These are phyloP conservation scores for Drosophila helvetica DNA, from an alignment of 2,888 invertebrate genomes.

Conservation along the genomic window DNA sequence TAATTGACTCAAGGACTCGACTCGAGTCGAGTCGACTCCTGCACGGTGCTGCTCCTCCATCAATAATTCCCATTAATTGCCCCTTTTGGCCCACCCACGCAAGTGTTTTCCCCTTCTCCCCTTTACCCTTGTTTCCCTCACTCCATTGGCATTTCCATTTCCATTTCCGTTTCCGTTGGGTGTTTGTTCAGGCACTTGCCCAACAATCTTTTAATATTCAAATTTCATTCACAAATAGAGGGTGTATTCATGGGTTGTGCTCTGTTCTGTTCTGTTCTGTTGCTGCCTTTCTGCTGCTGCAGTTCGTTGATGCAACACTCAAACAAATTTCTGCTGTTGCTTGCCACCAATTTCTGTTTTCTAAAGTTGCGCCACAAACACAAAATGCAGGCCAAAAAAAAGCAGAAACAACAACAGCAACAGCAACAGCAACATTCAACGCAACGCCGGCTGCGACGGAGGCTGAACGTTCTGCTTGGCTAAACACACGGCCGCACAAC, in stretches of 20 bases:
- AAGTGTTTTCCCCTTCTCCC: constrained; percentile 7
- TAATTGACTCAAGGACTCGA: constrained; percentile 36
- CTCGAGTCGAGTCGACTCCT: constrained; percentile 8
- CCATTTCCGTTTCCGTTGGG: constrained; percentile 62
- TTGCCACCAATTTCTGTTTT: constrained; percentile 51
- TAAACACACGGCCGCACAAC: constrained; percentile 43
- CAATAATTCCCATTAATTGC: constrained; percentile 46
- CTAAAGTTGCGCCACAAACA: constrained; percentile 47
- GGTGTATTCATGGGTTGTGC: not conserved
- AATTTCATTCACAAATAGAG: constrained; percentile 57
- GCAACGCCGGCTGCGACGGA: constrained; percentile 35
- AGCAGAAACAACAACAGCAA: too few species aligned
- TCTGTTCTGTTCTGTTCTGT: not conserved
- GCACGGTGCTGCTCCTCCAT: constrained; percentile 7
- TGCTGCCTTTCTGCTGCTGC: constrained; percentile 15
- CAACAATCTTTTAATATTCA: constrained; percentile 75
- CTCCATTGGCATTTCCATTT: constrained; percentile 71
- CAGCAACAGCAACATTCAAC: constrained; percentile 37
- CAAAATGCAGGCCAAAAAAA: constrained; percentile 45
- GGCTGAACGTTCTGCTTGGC: constrained; percentile 67
- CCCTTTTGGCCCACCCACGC: constrained; percentile 20
- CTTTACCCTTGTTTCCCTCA: not conserved
- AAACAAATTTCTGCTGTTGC: constrained; percentile 21
- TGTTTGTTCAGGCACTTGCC: constrained; percentile 68
- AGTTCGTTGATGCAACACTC: constrained; percentile 37